Conservation (phyloP, 2,888 invertebrate species). For the Cataglyphis livida region DNA sequence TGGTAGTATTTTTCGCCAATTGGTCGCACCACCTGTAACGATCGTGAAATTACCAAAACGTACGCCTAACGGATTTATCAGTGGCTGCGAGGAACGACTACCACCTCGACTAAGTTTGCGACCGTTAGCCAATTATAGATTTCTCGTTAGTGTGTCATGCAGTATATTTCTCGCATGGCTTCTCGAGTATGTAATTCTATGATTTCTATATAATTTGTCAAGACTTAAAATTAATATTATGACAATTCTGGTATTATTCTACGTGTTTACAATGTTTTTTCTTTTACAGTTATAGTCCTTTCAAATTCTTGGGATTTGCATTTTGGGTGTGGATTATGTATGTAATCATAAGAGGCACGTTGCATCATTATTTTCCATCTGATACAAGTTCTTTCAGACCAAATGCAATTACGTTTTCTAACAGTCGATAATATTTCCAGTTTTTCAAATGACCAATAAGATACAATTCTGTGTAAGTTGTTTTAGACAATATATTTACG, state of each 20-base stretch:
- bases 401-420: constrained; percentile 45
- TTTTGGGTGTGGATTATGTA: constrained; percentile 86
- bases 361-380: constrained; percentile 79
- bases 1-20: constrained; percentile 89
- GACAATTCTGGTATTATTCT: not conserved
- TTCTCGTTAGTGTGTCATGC: constrained; percentile 87
- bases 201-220: not conserved
- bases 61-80: constrained; percentile 87
- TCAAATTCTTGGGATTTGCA: constrained; percentile 86
- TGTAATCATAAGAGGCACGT: constrained; percentile 86
- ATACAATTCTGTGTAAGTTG: not conserved
- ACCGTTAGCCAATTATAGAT: constrained; percentile 89
- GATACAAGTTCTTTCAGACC: constrained; percentile 42
- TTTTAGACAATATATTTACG: not conserved
- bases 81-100: constrained; percentile 87
- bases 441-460: constrained; percentile 2
- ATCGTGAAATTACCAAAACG: constrained; percentile 89
- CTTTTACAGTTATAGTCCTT: constrained; percentile 75
- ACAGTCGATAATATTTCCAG: constrained; percentile 27
- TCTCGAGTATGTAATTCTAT: constrained; percentile 85
- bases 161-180: constrained; percentile 87
- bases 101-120: constrained; percentile 91
- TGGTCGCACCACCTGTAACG: constrained; percentile 88
- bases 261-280: constrained; percentile 38
- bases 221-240: not conserved